Evolutionary conservation across 2,113 vertebrate species (phyloP).

Genomic region (Zapus hudsonius): DNA sequence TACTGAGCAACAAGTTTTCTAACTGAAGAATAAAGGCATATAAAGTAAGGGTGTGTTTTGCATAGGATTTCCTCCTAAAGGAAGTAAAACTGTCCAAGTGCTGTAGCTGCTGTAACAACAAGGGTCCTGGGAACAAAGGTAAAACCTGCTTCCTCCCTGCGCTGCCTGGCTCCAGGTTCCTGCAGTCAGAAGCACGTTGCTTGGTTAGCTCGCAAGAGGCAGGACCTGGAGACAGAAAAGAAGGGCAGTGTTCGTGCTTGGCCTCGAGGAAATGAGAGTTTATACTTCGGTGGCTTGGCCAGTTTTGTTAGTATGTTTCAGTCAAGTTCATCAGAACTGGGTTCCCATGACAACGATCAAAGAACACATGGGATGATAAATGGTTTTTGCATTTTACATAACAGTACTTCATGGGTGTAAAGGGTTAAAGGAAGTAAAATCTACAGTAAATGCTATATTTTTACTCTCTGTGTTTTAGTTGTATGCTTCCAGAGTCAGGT

Average conservation of each 20-base stretch:
- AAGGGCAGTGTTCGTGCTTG: neutral
- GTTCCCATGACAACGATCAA: slow-evolving; percentile 28
- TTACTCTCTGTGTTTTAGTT: slow-evolving; percentile 35
- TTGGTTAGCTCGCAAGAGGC: slow-evolving; percentile 30
- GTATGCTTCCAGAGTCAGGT: slow-evolving; percentile 1
- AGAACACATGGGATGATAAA: neutral
- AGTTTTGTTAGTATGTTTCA: slow-evolving; percentile 1
- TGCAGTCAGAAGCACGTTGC: neutral
- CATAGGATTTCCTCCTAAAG: slow-evolving; percentile 39
- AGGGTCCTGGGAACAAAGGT: neutral
- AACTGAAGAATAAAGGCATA: slow-evolving; percentile 38
- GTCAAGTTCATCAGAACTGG: neutral
- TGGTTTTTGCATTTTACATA: slow-evolving; percentile 47
- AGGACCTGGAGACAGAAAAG: neutral
- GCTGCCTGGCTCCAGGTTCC: slow-evolving; percentile 18
- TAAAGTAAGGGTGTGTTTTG: slow-evolving; percentile 45
- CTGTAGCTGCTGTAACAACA: slow-evolving; percentile 34
- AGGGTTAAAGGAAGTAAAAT: slow-evolving; percentile 22
- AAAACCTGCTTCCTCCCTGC: neutral
- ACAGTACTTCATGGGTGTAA: neutral
- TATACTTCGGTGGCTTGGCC: neutral
- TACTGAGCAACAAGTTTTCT: slow-evolving; percentile 67
- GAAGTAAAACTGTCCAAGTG: slow-evolving; percentile 28
- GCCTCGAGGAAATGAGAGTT: neutral
- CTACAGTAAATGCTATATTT: slow-evolving; percentile 26